phyloP scores from a whole-genome alignment of 2,888 invertebrate species.

The Ophion costatus region DNA sequence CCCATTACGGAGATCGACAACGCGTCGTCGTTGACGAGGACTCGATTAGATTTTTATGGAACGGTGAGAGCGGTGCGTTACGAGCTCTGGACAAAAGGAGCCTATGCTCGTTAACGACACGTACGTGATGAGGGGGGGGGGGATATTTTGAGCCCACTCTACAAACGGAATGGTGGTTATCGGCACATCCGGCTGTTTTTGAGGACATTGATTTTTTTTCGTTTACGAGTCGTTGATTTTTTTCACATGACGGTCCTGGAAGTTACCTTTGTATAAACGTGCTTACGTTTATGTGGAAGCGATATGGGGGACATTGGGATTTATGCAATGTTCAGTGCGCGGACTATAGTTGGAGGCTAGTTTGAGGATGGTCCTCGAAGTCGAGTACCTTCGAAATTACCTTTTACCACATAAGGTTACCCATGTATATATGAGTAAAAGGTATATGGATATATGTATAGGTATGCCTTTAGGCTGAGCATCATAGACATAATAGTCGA shows the following conservation, averaged over 20 bases:
- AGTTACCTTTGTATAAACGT: background rate
- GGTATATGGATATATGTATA: no score
- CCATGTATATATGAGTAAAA: no score
- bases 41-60: background rate
- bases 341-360: no score
- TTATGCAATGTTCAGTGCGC: no score
- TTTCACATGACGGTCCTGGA: no score
- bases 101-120: background rate
- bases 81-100: background rate
- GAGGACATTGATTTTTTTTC: background rate
- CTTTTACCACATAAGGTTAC: no score
- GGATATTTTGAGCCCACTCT: background rate
- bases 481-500: constrained; percentile 62
- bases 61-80: background rate
- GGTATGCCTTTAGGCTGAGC: constrained; percentile 46
- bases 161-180: background rate
- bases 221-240: background rate
- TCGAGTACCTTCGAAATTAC: no score
- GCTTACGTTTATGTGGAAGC: no score
- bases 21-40: background rate
- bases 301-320: no score
- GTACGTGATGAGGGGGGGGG: background rate
- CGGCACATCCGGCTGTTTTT: background rate
- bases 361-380: no score
- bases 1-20: background rate